Conservation (phyloP, 2,113 vertebrate genomes). For the Salvator merianae region DNA sequence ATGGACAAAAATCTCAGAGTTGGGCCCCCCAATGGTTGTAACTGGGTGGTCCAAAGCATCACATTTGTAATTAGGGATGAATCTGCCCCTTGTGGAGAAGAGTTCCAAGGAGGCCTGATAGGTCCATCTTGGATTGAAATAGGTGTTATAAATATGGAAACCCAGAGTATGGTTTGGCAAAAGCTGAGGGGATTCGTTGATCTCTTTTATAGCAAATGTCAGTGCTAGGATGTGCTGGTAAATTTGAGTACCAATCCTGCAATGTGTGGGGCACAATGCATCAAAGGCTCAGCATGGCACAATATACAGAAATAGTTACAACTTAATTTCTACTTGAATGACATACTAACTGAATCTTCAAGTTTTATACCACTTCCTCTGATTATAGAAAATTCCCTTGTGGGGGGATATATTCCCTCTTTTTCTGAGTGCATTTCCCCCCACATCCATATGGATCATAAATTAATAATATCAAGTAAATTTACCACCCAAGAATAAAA, state of each 20-base stretch:
- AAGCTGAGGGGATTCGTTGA: neutral
- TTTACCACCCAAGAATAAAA: too few relatives aligned
- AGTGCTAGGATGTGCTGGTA: constrained; percentile 16
- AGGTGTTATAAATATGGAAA: constrained; percentile 15
- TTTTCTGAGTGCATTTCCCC: too few relatives aligned
- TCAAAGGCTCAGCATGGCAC: too few relatives aligned
- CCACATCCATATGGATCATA: too few relatives aligned
- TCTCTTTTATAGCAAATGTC: constrained; percentile 15
- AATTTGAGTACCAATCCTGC: neutral
- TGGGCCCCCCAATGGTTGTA: neutral
- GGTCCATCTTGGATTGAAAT: neutral
- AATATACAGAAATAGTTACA: too few relatives aligned
- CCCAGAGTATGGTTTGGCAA: constrained; percentile 6
- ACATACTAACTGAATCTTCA: too few relatives aligned
- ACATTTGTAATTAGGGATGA: constrained; percentile 15
- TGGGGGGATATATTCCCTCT: too few relatives aligned
- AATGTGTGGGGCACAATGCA: neutral
- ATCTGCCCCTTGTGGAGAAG: neutral
- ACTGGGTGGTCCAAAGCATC: neutral
- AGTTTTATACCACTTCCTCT: too few relatives aligned
- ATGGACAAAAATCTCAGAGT: neutral
- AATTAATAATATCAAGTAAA: too few relatives aligned
- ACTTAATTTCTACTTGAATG: too few relatives aligned
- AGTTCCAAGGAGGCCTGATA: neutral
- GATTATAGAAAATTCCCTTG: too few relatives aligned